Conservation (phyloP, 2,888 invertebrate genomes). For the Leptinotarsa tumamoca region DNA sequence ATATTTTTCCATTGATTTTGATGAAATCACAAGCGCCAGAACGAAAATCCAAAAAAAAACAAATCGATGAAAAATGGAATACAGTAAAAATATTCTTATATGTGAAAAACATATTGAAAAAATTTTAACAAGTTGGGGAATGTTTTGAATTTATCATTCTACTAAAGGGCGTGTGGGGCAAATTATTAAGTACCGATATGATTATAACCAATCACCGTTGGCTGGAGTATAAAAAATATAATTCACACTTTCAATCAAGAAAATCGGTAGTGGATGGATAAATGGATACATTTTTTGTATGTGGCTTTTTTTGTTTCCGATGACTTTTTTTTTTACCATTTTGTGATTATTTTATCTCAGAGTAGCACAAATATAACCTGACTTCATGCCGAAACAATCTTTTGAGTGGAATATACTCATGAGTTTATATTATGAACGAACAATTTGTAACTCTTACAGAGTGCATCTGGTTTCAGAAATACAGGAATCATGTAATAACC, state of each 20-base stretch:
- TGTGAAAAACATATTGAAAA: neutral
- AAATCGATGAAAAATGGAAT: neutral
- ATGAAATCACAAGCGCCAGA: conserved; percentile 15
- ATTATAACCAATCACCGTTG: neutral
- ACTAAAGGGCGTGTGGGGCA: neutral
- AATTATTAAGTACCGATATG: neutral
- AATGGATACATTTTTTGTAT: too few species aligned
- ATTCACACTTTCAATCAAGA: neutral
- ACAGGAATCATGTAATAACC: too few species aligned
- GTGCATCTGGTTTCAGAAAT: too few species aligned
- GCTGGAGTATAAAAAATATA: neutral
- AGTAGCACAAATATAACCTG: too few species aligned
- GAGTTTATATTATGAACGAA: too few species aligned
- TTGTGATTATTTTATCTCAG: too few species aligned
- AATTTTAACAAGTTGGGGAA: neutral
- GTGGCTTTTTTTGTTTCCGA: too few species aligned
- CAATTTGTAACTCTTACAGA: too few species aligned
- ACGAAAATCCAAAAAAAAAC: conserved; percentile 2
- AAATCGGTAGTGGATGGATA: too few species aligned
- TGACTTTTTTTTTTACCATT: too few species aligned
- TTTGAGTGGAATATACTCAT: too few species aligned
- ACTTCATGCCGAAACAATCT: too few species aligned
- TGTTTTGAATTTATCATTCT: neutral
- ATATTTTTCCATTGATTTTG: neutral
- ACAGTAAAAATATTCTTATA: neutral